Evolutionary conservation across 2,797 vertebrate species (phyloP), one percentile per base, ranked within the genome.

Genomic region (Sphenodon punctatus): DNA sequence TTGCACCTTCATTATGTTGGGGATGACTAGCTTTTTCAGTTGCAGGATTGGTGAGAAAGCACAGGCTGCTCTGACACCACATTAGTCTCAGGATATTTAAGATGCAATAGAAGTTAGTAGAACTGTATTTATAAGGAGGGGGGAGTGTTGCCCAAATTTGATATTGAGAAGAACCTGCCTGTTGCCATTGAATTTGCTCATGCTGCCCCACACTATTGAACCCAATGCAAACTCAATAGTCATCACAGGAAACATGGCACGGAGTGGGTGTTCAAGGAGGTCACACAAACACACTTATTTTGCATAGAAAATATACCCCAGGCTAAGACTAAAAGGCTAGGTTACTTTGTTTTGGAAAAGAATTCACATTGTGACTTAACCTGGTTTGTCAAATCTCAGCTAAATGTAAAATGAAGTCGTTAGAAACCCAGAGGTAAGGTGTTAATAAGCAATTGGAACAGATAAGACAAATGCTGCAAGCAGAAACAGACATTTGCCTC

Each of bases 371-470:
- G 6, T 8, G 70, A 77, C 45, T 89, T 38, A 84, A 81, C 66
- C 76, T 81, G 75, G 48, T 60, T 85, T 67, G 46, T 48, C 23
- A 45, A 66, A 46, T 22, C 80, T n/a, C 10, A 8, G 80, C 64
- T 71, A 86, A 67, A 53, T 48, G 59, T 63, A 75, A 75, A 70
- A 58, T 75, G 71, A 83, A 93, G 67, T 82, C 78, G 74, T 61
- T 17, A 78, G 61, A 86, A 86, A 80, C 80, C 63, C 63, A 3
- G 39, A 91, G n/a, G 51, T 58, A 68, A 51, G n/a, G 51, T 78
- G 72, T 87, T 89, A 91, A 88, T 72, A 66, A 71, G 59, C 11
- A 82, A 76, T 55, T 67, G 49, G 45, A 69, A 60, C 55, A 82
- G 23, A 85, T 53, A 76, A 68, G 7, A 42, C n/a, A 67, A 85